Evolutionary conservation across 2,113 vertebrate species (phyloP).

Genomic region (Hippocampus zosterae): DNA sequence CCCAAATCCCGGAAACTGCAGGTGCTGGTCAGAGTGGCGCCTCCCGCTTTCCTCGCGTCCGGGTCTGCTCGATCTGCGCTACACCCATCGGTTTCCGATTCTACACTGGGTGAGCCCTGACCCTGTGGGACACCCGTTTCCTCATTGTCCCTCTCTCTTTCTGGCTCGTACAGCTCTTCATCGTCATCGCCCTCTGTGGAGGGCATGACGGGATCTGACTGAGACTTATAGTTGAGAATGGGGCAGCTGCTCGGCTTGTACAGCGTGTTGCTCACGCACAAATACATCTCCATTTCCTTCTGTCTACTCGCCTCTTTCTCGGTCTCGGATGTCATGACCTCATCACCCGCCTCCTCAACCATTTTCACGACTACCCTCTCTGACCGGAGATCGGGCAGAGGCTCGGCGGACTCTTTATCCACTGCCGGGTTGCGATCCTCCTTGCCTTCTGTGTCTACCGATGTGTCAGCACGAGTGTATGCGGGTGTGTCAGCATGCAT

Average conservation of each 20-base stretch:
- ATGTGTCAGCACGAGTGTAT: slow-evolving; percentile 47
- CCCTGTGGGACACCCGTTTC: slow-evolving; percentile 6
- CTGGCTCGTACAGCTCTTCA: slow-evolving; percentile 2
- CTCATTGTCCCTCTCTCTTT: slow-evolving; percentile 27
- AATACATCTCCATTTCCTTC: slow-evolving; percentile 42
- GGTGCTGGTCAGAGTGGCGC: slow-evolving; percentile 23
- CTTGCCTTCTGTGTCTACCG: slow-evolving; percentile 29
- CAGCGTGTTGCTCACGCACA: slow-evolving; percentile 45
- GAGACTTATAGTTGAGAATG: slow-evolving; percentile 43
- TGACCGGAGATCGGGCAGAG: slow-evolving; percentile 3
- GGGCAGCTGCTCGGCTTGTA: slow-evolving; percentile 69
- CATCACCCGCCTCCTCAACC: background rate
- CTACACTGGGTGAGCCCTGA: background rate
- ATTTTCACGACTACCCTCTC: slow-evolving; percentile 9
- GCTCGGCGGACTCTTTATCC: slow-evolving; percentile 30
- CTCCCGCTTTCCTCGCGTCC: background rate
- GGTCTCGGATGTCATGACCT: slow-evolving; percentile 3
- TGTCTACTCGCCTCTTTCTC: slow-evolving; percentile 14
- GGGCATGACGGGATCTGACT: slow-evolving; percentile 16
- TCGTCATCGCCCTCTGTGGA: slow-evolving; percentile 17
- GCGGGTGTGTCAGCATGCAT: slow-evolving; percentile 53
- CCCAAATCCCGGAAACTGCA: slow-evolving; percentile 63
- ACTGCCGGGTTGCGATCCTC: slow-evolving; percentile 14
- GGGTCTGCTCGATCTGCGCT: slow-evolving; percentile 2
- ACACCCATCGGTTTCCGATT: background rate